Base-by-base conservation (phyloP, 2,797 vertebrate species). In the Hephaestus fuliginosus region DNA sequence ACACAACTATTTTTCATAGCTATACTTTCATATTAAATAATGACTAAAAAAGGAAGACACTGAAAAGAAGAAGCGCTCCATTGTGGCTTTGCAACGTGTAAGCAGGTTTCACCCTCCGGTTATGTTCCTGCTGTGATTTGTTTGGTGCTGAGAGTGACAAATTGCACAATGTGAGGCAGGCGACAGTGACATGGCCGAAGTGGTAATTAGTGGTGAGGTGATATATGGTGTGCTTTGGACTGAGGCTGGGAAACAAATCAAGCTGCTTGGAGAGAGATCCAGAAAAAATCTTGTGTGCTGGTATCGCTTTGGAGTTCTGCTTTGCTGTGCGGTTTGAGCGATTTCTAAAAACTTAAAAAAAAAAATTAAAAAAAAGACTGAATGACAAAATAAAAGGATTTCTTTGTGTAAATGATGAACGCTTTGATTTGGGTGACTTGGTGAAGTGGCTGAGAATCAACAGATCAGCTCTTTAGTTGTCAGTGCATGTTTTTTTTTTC, bases 51-150 rank as follows among this genome's bases (percentile, higher is more conserved):
- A 44, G 25, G 33, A 14, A 13, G 1, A 36, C 14, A n/a, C 9
- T 36, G 2, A 28, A 28, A 18, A 76, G 28, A 56, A 63, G 48
- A 11, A 25, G 80, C 55, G 0, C 84, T 88, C 81, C 74, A 46
- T 67, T 46, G 90, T 78, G 81, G 85, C 76, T 82, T 48, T 75
- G 86, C 69, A 52, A 73, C 80, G 77, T 78, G 83, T 68, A 43
- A 92, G 93, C 94, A 91, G 93, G 87, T 94, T 94, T 92, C 89
- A 83, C 83, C 72, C 81, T 83, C 91, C 70, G 18, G 58, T 78
- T 41, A 44, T 90, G 75, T 76, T 88, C 58, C 76, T 79, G 90
- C 89, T 92, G 85, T 88, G 88, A 91, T 93, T 82, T 92, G 86
- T 91, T 91, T 83, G 84, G 80, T 89, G 82, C 78, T 85, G 68